phyloP scores from a whole-genome alignment of 2,797 vertebrate genomes.

The Malacoctenus gilli region DNA sequence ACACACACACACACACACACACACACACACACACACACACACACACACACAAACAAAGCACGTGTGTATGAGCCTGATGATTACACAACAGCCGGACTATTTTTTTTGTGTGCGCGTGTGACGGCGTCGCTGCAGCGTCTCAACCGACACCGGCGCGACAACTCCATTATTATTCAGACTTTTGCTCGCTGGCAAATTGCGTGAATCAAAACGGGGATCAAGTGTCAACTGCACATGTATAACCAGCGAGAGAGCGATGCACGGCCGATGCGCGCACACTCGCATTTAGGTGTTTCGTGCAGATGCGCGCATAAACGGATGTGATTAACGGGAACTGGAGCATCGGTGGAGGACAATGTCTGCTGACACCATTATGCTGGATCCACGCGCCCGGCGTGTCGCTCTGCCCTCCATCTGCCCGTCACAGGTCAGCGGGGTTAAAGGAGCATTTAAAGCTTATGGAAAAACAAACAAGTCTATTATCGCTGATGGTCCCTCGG shows the following conservation, averaged over 20 bases:
- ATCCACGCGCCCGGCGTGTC: constrained; percentile 28
- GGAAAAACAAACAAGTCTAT: constrained; percentile 60
- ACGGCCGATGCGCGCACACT: background rate
- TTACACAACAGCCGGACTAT: constrained; percentile 67
- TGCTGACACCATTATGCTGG: constrained; percentile 27
- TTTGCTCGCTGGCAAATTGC: constrained; percentile 2
- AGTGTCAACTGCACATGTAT: constrained; percentile 49
- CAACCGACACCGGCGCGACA: constrained; percentile 50
- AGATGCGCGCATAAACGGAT: background rate
- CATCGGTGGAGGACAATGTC: constrained; percentile 7
- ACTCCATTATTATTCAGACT: constrained; percentile 67
- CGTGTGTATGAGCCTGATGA: constrained; percentile 64
- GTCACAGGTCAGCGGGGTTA: constrained; percentile 47
- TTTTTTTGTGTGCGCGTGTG: constrained; percentile 20
- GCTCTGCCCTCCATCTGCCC: constrained; percentile 44
- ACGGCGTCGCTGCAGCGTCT: constrained; percentile 40
- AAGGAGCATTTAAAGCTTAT: constrained; percentile 41
- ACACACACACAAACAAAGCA: constrained; percentile 36
- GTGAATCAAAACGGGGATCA: constrained; percentile 30
- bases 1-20: constrained; percentile 17
- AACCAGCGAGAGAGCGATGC: constrained; percentile 13
- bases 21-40: constrained; percentile 21
- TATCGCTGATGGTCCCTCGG: constrained; percentile 34
- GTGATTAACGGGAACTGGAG: constrained; percentile 12
- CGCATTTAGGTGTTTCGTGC: background rate